Conservation (phyloP, 2,888 invertebrate species). For the Pammene aurita region DNA sequence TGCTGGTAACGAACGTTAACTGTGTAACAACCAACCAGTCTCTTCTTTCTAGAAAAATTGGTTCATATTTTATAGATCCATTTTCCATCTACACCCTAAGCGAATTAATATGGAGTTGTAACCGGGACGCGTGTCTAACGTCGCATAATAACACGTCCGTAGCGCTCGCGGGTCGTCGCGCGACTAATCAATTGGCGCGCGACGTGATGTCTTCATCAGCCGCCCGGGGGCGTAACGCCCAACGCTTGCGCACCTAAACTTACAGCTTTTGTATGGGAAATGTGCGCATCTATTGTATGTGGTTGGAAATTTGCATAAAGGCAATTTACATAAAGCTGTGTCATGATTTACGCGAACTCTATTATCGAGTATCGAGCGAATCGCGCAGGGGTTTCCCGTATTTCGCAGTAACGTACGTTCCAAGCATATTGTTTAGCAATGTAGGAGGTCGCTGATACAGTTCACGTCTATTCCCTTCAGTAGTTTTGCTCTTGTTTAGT, state of each 20-base stretch:
- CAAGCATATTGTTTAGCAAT: neutral
- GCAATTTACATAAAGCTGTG: constrained; percentile 25
- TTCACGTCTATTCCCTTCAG: neutral
- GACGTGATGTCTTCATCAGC: constrained; percentile 82
- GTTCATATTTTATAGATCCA: constrained; percentile 8
- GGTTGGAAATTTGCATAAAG: constrained; percentile 30
- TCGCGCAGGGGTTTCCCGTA: neutral
- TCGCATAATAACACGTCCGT: constrained; percentile 78
- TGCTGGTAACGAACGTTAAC: neutral
- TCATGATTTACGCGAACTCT: constrained; percentile 15
- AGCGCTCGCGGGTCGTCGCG: constrained; percentile 70
- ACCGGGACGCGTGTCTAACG: constrained; percentile 75
- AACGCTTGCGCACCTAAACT: constrained; percentile 58
- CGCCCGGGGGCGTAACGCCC: constrained; percentile 79
- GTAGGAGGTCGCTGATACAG: too few species aligned
- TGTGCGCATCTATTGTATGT: constrained; percentile 43
- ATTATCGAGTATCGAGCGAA: constrained; percentile 10
- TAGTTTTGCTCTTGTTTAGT: neutral
- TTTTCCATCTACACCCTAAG: constrained; percentile 16
- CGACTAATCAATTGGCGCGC: constrained; percentile 81
- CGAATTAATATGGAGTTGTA: constrained; percentile 46
- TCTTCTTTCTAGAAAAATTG: constrained; percentile 1
- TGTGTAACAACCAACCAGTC: neutral
- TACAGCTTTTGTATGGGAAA: constrained; percentile 44
- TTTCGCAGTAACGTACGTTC: neutral